Evolutionary conservation across 1,140 invertebrate genomes (phyloP), one percentile per base, ranked within the genome.

Genomic region (Venturia canescens): DNA sequence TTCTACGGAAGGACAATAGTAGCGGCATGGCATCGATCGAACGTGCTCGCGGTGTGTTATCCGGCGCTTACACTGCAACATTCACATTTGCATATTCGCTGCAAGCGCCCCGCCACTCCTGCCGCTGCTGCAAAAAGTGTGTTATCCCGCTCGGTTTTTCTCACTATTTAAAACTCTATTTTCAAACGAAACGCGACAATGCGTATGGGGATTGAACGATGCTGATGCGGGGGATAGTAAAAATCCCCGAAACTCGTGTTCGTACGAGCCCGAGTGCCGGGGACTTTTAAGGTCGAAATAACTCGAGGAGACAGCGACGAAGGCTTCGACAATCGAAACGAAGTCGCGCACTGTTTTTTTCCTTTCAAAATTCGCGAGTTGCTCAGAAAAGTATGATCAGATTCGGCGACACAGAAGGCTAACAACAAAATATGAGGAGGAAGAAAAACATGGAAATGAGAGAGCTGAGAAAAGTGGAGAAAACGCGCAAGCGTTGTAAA

Each of bases 401-500:
- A 7, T 4, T n/a, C n/a, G 11, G 50, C 0, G 50, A 53, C n/a
- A n/a, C 7, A n/a, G 50, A 53, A 50, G n/a, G 16, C 18, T n/a
- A 53, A 53, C 16, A 53, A 53, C 18, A 53, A 53, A 53, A 53
- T n/a, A 53, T 26, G n/a, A 63, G 11, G 13, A 63, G 26, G 5
- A 63, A 18, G 15, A 63, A 63, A 63, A 63, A 63, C 23, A 13
- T 11, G 60, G 21, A 13, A 69, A 69, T 18, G 27, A 31, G 27
- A 31, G 29, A 69, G 15, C n/a, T 18, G 29, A 31, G 27, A 69
- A 69, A 63, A 57, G 15, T 21, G 31, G 60, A 67, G 66, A 74
- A 53, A 63, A 72, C 29, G 78, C 74, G 48, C 66, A 78, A 69
- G 69, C 83, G 83, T 69, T 63, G 76, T 50, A 27, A 79, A 23